Evolutionary conservation across 2,888 invertebrate species (phyloP), one percentile per base, ranked within the genome.

Genomic region (Acrobasis suavella): DNA sequence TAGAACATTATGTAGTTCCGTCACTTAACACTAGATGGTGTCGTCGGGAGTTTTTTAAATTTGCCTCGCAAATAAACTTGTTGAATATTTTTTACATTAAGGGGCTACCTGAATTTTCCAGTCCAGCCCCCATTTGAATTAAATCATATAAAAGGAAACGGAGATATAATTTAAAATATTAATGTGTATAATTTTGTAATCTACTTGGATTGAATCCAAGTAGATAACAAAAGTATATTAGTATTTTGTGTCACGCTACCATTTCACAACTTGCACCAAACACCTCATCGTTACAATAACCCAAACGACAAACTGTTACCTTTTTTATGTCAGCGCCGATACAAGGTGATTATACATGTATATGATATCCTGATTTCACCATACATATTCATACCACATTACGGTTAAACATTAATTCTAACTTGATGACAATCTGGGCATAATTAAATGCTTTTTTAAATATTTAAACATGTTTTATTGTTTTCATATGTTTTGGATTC

Each of bases 381-480:
- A 75, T 77, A 74, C 72, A 79, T 77, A 79, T 79, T 79, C 75
- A 79, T 74, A 67, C 63, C 22, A 68, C 65, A 73, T 72, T 72
- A 74, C 72, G 71, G 70, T 50, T 37, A 58, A 32, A 52, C 50
- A 59, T 58, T 54, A 62, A 64, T 55, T 55, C 17, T 49, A 14
- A 37, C 6, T 32, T 12, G 55, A 55, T 55, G 49, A 55, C 38
- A 62, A 55, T 55, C 55, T 62, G 3, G 14, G 15, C 6, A 37
- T 55, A 62, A 62, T 62, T 60, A 42, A 60, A 51, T 51, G 0
- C 6, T 22, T 46, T 58, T 58, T 22, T 38, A 16, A 38, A 37
- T 39, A 32, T 55, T 55, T 55, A 10, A 46, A 46, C 46, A 46
- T n/a, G 12, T 46, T 46, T n/a, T 46, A 46, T 46, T 46, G 46